Percentiles rank a stretch among this genome's conserved stretches.
Evolutionary conservation across 2,888 invertebrate species (phyloP).

Genomic region (Brachypterus glaber): DNA sequence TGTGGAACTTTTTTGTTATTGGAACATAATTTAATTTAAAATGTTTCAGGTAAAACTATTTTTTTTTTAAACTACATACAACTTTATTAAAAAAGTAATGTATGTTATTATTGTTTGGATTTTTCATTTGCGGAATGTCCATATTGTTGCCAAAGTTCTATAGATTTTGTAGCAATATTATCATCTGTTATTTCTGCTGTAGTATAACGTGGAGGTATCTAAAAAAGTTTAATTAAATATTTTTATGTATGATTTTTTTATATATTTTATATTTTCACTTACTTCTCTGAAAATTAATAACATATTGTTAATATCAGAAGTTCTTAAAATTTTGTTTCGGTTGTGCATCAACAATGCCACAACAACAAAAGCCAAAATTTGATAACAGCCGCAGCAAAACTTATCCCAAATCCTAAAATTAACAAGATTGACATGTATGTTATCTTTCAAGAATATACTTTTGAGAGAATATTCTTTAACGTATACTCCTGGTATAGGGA

Average conservation of each 20-base stretch:
- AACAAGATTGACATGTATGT: slow-evolving; percentile 11
- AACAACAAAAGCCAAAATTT: slow-evolving; percentile 70
- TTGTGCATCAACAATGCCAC: slow-evolving; percentile 64
- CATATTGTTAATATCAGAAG: slow-evolving; percentile 50
- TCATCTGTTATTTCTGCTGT: slow-evolving; percentile 73
- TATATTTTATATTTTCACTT: slow-evolving; percentile 25
- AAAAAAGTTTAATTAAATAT: slow-evolving; percentile 25
- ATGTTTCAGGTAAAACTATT: no score
- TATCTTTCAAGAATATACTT: slow-evolving; percentile 4
- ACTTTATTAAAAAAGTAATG: no score
- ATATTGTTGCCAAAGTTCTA: slow-evolving; percentile 78
- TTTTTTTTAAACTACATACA: no score
- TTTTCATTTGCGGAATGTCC: no score
- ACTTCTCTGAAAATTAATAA: slow-evolving; percentile 60
- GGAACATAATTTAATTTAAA: no score
- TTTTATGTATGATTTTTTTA: not conserved
- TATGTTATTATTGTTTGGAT: no score
- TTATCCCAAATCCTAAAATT: slow-evolving; percentile 78
- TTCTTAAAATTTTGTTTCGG: slow-evolving; percentile 55
- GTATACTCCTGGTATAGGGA: no score
- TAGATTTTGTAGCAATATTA: slow-evolving; percentile 75
- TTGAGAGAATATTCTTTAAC: not conserved
- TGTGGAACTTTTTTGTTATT: no score
- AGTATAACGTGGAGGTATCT: no score
- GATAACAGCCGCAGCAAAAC: slow-evolving; percentile 73